Conservation (phyloP, 2,113 vertebrate genomes). For the Pterocles burchelli region DNA sequence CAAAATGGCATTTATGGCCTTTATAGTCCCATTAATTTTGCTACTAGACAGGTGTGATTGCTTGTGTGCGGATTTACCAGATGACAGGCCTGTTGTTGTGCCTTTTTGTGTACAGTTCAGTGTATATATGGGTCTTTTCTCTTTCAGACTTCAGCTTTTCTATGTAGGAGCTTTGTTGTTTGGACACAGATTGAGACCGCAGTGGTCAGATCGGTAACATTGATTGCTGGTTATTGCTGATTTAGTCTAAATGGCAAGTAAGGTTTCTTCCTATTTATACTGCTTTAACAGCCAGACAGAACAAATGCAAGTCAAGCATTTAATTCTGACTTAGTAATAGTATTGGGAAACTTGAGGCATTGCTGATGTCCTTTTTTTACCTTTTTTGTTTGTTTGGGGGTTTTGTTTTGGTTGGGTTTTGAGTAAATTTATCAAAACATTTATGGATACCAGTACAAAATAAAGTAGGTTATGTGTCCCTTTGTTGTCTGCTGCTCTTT, state of each 20-base stretch:
- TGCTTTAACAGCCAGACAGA: neutral
- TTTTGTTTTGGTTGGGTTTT: neutral
- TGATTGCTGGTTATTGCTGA: neutral
- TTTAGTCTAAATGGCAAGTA: neutral
- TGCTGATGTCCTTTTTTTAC: neutral
- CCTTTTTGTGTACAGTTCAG: neutral
- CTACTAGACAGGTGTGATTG: neutral
- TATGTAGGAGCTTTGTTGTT: neutral
- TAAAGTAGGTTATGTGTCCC: neutral
- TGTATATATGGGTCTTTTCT: neutral
- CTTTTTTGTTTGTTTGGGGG: neutral
- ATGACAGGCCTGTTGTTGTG: neutral
- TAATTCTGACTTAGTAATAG: neutral
- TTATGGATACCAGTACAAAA: neutral
- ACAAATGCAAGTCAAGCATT: neutral
- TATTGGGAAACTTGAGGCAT: fast-evolving
- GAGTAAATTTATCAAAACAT: neutral
- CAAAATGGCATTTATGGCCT: neutral
- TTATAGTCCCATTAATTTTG: neutral
- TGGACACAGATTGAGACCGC: fast-evolving
- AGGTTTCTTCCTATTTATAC: neutral
- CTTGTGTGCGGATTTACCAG: neutral
- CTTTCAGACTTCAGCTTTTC: neutral
- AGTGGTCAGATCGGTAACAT: neutral
- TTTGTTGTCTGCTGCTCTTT: neutral